These are phyloP conservation scores for Sesamia inferens DNA, from an alignment of 2,888 invertebrate genomes.

Conservation along the genomic window DNA sequence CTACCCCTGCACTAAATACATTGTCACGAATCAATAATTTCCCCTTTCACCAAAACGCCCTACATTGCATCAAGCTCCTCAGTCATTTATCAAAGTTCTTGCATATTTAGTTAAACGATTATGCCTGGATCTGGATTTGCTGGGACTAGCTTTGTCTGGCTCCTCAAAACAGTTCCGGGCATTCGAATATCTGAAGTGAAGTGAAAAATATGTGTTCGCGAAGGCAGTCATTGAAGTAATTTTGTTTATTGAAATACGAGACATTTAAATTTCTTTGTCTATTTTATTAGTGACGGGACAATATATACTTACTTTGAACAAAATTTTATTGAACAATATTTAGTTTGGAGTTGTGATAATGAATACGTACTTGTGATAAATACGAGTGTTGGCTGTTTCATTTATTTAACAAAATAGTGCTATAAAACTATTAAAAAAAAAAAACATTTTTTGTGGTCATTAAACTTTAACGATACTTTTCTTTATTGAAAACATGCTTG, in stretches of 20 bases:
- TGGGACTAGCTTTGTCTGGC: neutral
- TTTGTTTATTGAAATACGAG: neutral
- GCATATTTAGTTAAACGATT: neutral
- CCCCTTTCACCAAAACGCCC: neutral
- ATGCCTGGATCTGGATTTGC: neutral
- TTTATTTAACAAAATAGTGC: conserved; percentile 3
- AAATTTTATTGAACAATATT: neutral
- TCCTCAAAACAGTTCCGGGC: neutral
- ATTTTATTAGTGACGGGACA: neutral
- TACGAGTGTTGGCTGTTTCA: neutral
- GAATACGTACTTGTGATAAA: no score
- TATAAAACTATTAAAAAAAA: no score
- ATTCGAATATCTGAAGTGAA: neutral
- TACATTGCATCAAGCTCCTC: neutral
- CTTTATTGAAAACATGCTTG: neutral
- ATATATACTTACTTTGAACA: no score
- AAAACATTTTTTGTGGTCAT: neutral
- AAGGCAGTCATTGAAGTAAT: neutral
- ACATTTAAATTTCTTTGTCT: neutral
- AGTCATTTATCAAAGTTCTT: neutral
- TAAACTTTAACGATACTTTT: neutral
- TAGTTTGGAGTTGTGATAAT: neutral
- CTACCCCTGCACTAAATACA: conserved; percentile 5
- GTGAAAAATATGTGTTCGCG: conserved; percentile 1
- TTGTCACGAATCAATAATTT: conserved; percentile 30